Evolutionary conservation across 2,797 vertebrate genomes (phyloP).

Genomic region (Sebastes glaucus): DNA sequence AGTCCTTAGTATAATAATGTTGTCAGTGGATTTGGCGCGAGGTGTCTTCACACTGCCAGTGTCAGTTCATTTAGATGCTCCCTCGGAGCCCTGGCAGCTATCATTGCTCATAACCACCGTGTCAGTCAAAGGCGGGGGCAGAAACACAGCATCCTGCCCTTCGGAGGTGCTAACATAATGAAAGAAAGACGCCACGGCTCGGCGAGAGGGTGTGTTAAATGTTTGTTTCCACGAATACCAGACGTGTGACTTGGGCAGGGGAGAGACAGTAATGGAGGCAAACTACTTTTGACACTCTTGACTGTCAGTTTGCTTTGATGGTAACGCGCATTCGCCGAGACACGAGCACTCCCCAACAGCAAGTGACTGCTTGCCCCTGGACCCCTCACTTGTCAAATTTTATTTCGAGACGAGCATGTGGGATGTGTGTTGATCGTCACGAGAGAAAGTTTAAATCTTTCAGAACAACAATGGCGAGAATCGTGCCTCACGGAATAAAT

Average conservation of each 20-base stretch:
- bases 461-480: not conserved
- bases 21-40: conserved; percentile 71
- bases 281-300: conserved; percentile 71
- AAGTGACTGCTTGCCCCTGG: conserved; percentile 47
- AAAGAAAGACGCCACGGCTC: conserved; percentile 46
- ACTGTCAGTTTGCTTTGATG: conserved; percentile 62
- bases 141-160: conserved; percentile 58
- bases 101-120: conserved; percentile 77
- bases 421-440: conserved; percentile 32
- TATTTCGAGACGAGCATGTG: conserved; percentile 47
- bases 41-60: conserved; percentile 70
- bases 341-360: conserved; percentile 24
- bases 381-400: conserved; percentile 64
- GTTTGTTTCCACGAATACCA: conserved; percentile 65
- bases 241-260: conserved; percentile 60
- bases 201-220: conserved; percentile 55
- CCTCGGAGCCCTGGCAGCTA: conserved; percentile 71
- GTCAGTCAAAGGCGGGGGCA: conserved; percentile 75
- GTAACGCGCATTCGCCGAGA: conserved; percentile 45
- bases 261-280: conserved; percentile 51
- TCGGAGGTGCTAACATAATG: conserved; percentile 65
- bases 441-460: not conserved
- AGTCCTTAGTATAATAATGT: conserved; percentile 77
- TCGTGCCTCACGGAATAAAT: not conserved
- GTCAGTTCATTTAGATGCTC: conserved; percentile 79